phyloP scores from a whole-genome alignment of 2,113 vertebrate species.

The Stegostoma tigrinum region DNA sequence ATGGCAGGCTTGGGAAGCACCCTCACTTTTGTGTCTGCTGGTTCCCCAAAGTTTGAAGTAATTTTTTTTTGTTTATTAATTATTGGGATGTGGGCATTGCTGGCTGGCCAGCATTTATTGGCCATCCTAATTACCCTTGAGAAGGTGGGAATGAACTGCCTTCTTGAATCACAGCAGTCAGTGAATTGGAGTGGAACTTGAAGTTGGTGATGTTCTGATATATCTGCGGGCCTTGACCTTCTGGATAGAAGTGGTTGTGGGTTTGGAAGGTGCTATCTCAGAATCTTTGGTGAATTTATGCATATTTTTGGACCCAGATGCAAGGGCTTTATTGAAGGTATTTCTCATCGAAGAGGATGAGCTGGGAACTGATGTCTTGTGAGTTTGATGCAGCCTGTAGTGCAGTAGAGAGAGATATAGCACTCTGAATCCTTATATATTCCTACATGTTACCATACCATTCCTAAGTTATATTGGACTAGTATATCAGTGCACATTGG shows the following conservation, averaged over 20 bases:
- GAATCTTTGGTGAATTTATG: too few species aligned
- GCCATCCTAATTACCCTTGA: too few species aligned
- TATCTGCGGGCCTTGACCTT: too few species aligned
- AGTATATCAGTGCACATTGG: neutral
- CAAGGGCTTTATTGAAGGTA: neutral
- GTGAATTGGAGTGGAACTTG: too few species aligned
- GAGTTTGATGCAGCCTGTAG: neutral
- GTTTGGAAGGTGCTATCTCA: too few species aligned
- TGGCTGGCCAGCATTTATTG: too few species aligned
- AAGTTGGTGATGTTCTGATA: too few species aligned
- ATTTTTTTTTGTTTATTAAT: neutral
- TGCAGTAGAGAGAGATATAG: neutral
- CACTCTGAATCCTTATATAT: neutral
- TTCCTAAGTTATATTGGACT: neutral
- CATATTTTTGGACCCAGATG: neutral
- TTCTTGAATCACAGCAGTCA: too few species aligned
- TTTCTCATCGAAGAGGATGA: neutral
- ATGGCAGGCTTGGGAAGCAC: neutral
- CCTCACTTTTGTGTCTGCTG: neutral
- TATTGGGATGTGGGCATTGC: too few species aligned
- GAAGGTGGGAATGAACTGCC: too few species aligned
- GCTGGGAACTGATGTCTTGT: neutral
- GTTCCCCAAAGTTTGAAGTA: neutral
- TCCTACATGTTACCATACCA: neutral
- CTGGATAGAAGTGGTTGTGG: too few species aligned